These are phyloP conservation scores for Lagria hirta DNA, from an alignment of 2,888 invertebrate genomes.

Conservation along the genomic window DNA sequence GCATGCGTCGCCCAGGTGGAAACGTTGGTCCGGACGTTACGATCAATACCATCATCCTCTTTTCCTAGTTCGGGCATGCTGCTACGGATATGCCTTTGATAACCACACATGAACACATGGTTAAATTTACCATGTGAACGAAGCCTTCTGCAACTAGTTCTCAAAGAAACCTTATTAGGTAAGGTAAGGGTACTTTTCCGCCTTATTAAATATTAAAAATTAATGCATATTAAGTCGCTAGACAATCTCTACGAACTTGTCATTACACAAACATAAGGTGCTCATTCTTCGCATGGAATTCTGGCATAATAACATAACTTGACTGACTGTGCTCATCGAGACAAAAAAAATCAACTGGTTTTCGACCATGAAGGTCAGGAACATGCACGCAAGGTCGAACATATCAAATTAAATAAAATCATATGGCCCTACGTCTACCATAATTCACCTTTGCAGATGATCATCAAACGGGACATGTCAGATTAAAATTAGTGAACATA, in stretches of 20 bases:
- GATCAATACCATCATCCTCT: constrained; percentile 30
- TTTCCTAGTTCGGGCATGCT: constrained; percentile 22
- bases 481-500: too few relatives aligned
- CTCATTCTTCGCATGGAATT: constrained; percentile 20
- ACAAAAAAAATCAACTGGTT: constrained; percentile 28
- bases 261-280: constrained; percentile 14
- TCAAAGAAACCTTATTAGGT: background rate
- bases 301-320: constrained; percentile 15
- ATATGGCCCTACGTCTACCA: too few relatives aligned
- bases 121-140: background rate
- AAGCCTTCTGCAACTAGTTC: background rate
- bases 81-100: constrained; percentile 11
- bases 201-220: too few relatives aligned
- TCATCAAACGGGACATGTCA: too few relatives aligned
- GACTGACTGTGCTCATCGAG: constrained; percentile 20
- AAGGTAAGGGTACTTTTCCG: too few relatives aligned
- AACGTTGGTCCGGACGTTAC: constrained; percentile 21
- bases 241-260: too few relatives aligned
- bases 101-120: constrained; percentile 14
- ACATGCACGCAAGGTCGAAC: constrained; percentile 29
- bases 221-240: too few relatives aligned
- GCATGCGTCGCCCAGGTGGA: constrained; percentile 32
- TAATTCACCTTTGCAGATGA: too few relatives aligned
- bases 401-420: too few relatives aligned
- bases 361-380: constrained; percentile 23